phyloP scores from a whole-genome alignment of 64 coral and sea anemone genomes.

The Anthopleura sola region DNA sequence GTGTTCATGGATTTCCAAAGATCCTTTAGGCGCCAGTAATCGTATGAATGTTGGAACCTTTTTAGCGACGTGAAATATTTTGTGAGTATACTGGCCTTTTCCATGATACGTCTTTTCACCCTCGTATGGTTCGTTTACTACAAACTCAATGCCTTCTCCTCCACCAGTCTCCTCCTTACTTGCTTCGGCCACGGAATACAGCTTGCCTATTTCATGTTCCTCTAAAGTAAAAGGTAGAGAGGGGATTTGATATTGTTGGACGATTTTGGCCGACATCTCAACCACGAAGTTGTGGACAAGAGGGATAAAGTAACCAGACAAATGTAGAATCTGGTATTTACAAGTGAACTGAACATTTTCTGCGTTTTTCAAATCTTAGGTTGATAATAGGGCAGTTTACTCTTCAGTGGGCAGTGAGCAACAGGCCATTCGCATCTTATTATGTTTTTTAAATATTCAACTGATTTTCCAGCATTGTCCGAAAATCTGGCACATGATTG shows the following conservation, averaged over 20 bases:
- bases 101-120: neutral
- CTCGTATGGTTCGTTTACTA: neutral
- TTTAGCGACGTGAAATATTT: slow-evolving; percentile 55
- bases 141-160: neutral
- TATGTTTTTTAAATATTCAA: no score
- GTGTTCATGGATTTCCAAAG: slow-evolving; percentile 70
- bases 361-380: no score
- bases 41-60: slow-evolving; percentile 59
- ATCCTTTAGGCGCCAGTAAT: slow-evolving; percentile 41
- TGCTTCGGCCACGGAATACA: neutral
- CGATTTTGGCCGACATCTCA: neutral
- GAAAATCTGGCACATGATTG: no score
- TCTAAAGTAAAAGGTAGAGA: neutral
- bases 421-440: no score
- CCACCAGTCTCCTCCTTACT: neutral
- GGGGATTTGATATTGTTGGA: neutral
- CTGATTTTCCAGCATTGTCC: no score
- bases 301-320: no score
- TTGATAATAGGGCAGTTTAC: no score
- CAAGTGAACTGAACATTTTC: no score
- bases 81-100: slow-evolving; percentile 73
- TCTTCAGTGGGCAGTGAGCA: no score
- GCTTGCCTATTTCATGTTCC: neutral
- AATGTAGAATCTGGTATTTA: no score
- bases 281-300: no score